Conservation (phyloP, 2,113 vertebrate genomes). For the Oceanodroma tethys region DNA sequence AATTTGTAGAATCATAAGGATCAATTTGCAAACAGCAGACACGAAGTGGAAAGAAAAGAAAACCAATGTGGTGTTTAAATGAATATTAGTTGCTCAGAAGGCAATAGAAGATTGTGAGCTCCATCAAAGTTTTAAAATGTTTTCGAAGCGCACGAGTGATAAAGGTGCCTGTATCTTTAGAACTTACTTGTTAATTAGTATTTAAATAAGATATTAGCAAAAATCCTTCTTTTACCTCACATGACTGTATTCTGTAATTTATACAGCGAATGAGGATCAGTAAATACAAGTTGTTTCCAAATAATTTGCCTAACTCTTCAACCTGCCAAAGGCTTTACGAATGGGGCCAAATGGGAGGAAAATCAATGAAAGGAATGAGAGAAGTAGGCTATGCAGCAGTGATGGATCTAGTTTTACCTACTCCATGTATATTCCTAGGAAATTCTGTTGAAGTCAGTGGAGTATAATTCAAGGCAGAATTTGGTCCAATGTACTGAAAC, state of each 20-base stretch:
- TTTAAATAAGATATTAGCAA: not conserved
- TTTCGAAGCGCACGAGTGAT: not conserved
- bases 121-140: not conserved
- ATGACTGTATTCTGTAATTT: not conserved
- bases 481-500: not conserved
- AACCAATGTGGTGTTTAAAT: not conserved
- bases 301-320: not conserved
- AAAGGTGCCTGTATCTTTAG: not conserved
- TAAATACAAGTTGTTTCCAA: not conserved
- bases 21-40: not conserved
- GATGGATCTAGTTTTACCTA: not conserved
- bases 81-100: not conserved
- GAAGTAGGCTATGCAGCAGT: not conserved
- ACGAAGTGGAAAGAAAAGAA: not conserved
- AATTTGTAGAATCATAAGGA: not conserved
- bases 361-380: not conserved
- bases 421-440: not conserved
- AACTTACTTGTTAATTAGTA: not conserved
- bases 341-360: not conserved
- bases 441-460: not conserved
- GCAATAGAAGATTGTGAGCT: not conserved
- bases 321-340: not conserved
- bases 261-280: not conserved
- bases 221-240: not conserved
- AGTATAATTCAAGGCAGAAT: not conserved